Percentiles rank a stretch among this genome's conserved stretches.
Evolutionary conservation across 2,888 invertebrate genomes (phyloP).

Genomic region (Oasisia sp.): DNA sequence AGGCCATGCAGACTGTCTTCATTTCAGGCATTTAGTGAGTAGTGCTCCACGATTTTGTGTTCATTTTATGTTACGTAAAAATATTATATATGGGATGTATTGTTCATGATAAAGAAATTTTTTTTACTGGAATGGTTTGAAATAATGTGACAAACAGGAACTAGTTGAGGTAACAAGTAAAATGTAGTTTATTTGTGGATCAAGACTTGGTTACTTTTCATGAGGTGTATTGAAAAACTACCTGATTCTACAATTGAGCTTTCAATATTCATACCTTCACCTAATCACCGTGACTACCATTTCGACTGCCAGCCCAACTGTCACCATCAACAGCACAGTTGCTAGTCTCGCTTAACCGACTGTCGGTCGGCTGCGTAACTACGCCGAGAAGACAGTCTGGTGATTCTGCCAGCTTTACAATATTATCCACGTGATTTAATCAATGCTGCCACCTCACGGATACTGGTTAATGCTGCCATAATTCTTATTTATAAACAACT

Average conservation of each 20-base stretch:
- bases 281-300: too few species aligned
- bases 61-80: constrained; percentile 8
- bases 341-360: too few species aligned
- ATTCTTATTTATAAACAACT: too few species aligned
- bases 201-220: not conserved
- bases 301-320: too few species aligned
- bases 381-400: too few species aligned
- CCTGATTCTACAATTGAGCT: not conserved
- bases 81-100: not conserved
- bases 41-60: not conserved
- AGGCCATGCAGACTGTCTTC: constrained; percentile 88
- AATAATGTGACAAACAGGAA: not conserved
- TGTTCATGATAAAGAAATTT: not conserved
- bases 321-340: too few species aligned
- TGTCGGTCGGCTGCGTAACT: too few species aligned
- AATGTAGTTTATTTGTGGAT: not conserved
- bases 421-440: too few species aligned
- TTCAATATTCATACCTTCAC: not conserved
- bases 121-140: not conserved
- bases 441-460: too few species aligned
- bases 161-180: not conserved
- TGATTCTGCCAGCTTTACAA: too few species aligned
- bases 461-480: too few species aligned
- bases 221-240: not conserved
- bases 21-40: constrained; percentile 81